These are phyloP conservation scores for Tympanoctomys barrerae DNA, from an alignment of 2,797 vertebrate species.

Conservation along the genomic window DNA sequence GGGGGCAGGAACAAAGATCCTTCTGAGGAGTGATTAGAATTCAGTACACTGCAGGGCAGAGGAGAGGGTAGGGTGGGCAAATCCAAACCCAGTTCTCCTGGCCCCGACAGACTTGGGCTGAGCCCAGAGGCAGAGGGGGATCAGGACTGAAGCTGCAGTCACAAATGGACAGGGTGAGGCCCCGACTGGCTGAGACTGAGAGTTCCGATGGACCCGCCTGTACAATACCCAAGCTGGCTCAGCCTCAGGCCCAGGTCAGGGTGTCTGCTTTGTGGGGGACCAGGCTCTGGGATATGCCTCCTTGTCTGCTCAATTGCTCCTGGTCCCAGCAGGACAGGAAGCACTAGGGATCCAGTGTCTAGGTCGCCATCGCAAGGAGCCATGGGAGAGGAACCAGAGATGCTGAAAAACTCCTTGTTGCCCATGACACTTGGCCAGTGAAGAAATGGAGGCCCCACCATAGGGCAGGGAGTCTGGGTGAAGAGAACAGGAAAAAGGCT, in stretches of 20 bases:
- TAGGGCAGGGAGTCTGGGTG: not conserved
- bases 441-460: not conserved
- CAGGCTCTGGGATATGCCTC: not conserved
- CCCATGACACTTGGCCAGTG: not conserved
- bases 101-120: not conserved
- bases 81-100: not conserved
- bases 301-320: not conserved
- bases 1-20: not conserved
- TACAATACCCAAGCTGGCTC: not conserved
- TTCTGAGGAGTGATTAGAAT: not conserved
- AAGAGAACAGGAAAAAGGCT: fast-evolving
- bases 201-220: fast-evolving
- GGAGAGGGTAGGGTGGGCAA: not conserved
- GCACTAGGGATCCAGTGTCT: not conserved
- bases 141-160: not conserved
- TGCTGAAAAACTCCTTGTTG: not conserved
- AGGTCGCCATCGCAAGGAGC: not conserved
- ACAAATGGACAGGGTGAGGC: not conserved
- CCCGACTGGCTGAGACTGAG: not conserved
- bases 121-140: not conserved
- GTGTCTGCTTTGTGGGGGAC: not conserved
- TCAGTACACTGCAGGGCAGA: not conserved
- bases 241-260: not conserved
- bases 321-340: not conserved
- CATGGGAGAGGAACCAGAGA: not conserved